Base-by-base conservation (phyloP, 2,113 vertebrate species). In the Brachyhypopomus occidentalis region DNA sequence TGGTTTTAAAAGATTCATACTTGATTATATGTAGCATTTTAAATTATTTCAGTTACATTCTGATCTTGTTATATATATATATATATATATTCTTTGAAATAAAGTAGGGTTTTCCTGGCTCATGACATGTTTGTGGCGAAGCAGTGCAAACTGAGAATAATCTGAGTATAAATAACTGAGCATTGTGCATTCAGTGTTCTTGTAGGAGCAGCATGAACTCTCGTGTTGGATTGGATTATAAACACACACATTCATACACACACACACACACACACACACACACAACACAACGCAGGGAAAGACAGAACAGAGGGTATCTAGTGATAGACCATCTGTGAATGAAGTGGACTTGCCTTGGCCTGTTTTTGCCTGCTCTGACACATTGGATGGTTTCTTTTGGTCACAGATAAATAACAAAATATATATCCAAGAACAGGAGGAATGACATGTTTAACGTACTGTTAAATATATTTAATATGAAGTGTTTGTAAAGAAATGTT, bases 271-370 rank as follows among this genome's bases (percentile, higher is more conserved):
- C 20, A 52, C 45, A 52, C 45, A 52, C 45, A 52, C 45, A 52
- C 45, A 14, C 45, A 52, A 14, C 45, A 52, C 45, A 52, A 52
- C 8, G 5, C 5, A 41, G 2, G 5, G 2, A 41, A 9, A 8
- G 41, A 41, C 5, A 41, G 41, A 41, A 41, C 9, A 52, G 45
- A 11, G 12, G 12, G 9, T 14, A 52, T 14, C 45, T 52, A 52
- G 11, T 52, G 67, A 75, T 38, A 19, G 52, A 27, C n/a, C 1
- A 34, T 64, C 45, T 12, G 1, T 11, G 19, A 76, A 30, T 66
- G 56, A 3, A 55, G 20, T 55, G 9, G 6, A 36, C 79, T 84
- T 84, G 90, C 89, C 88, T 90, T 92, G 88, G 27, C 90, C 89
- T 64, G 25, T 25, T 41, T 78, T 84, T 1, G 86, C 88, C 70